Conservation (phyloP, 92 coral and sea anemone species). For the Zoanthus sansibaricus region DNA sequence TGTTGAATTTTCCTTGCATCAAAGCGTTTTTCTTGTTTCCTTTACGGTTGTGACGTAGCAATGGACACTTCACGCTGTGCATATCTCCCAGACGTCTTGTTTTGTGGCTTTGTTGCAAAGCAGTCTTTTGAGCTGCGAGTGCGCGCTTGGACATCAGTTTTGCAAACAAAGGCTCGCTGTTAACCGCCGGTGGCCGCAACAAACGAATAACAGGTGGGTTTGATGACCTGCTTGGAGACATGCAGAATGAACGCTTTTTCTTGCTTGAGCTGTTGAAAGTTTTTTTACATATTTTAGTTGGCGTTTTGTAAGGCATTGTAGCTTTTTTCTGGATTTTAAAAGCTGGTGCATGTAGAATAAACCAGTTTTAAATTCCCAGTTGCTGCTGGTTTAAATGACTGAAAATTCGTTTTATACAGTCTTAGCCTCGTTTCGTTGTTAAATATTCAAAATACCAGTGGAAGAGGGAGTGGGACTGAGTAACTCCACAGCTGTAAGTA, state of each 20-base stretch:
- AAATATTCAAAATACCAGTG: no score
- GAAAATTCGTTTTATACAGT: no score
- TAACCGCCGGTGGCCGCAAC: slow-evolving; percentile 4
- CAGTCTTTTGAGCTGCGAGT: slow-evolving; percentile 30
- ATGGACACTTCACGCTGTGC: slow-evolving; percentile 21
- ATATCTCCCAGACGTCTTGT: slow-evolving; percentile 16
- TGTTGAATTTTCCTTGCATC: slow-evolving; percentile 20
- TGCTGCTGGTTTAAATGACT: no score
- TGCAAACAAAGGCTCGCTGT: neutral
- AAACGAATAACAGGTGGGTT: slow-evolving; percentile 15
- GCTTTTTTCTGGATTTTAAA: no score
- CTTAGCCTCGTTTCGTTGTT: no score
- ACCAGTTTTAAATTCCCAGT: no score
- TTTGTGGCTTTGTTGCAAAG: neutral
- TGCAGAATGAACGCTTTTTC: neutral
- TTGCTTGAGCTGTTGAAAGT: neutral
- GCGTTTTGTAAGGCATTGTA: no score
- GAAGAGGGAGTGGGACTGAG: no score
- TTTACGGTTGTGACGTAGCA: slow-evolving; percentile 4
- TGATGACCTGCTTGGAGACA: neutral
- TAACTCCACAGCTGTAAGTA: no score
- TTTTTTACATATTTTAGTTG: no score
- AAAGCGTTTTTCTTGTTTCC: slow-evolving; percentile 44
- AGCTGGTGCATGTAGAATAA: no score
- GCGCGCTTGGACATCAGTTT: slow-evolving; percentile 45